Conservation (phyloP, 2,797 vertebrate genomes). For the Spheniscus humboldti region DNA sequence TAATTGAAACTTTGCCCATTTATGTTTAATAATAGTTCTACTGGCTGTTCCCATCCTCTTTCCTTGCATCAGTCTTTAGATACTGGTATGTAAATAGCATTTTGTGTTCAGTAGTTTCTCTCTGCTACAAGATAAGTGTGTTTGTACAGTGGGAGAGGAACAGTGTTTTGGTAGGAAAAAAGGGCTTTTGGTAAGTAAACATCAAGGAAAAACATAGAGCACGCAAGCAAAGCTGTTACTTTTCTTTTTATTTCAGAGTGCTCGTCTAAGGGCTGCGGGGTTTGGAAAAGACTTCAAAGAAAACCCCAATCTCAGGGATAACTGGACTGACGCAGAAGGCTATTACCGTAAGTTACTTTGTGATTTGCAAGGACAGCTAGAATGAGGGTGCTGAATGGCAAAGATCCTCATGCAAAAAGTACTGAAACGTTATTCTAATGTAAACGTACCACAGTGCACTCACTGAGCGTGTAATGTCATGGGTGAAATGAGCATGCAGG, state of each 20-base stretch:
- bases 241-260: slow-evolving; percentile 80
- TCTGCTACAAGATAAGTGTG: neutral
- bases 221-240: neutral
- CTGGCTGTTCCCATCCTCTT: neutral
- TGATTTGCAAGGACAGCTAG: neutral
- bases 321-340: slow-evolving; percentile 98
- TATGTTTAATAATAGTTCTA: neutral
- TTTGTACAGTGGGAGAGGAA: neutral
- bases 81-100: neutral
- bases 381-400: neutral
- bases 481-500: neutral
- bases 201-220: neutral
- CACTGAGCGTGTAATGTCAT: neutral
- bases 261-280: slow-evolving; percentile 93
- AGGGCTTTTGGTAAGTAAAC: neutral
- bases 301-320: slow-evolving; percentile 98
- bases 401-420: neutral
- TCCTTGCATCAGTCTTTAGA: neutral
- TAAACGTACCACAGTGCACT: neutral
- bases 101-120: neutral
- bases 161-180: neutral
- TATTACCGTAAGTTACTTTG: slow-evolving; percentile 89
- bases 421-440: neutral
- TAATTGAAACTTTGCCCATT: neutral
- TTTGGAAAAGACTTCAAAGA: slow-evolving; percentile 99